Percentiles rank a stretch among this genome's conserved stretches.
Evolutionary conservation across 2,888 invertebrate species (phyloP).

Genomic region (Drosophila anceps): DNA sequence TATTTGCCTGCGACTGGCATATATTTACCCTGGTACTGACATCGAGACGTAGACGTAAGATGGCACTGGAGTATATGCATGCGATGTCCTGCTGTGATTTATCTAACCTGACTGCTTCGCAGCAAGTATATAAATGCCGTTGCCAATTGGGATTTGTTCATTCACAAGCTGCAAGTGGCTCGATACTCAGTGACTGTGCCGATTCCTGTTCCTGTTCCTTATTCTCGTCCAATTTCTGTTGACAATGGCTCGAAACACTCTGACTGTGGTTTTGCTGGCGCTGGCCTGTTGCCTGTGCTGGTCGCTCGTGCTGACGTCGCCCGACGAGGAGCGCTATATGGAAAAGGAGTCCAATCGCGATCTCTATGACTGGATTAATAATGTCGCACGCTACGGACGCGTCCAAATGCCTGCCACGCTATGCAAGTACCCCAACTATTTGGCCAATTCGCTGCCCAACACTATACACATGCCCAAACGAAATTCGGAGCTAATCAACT

Average conservation of each 20-base stretch:
- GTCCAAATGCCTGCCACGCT: conserved; percentile 63
- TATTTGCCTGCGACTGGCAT: conserved; percentile 79
- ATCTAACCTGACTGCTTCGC: conserved; percentile 48
- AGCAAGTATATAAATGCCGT: conserved; percentile 65
- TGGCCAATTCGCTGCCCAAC: conserved; percentile 64
- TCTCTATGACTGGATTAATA: conserved; percentile 81
- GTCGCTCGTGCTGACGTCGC: conserved; percentile 68
- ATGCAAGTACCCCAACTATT: conserved; percentile 75
- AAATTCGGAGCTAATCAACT: conserved; percentile 91
- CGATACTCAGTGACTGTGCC: conserved; percentile 13
- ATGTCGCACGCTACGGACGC: conserved; percentile 75
- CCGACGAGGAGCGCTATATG: conserved; percentile 84
- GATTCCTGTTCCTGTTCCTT: conserved; percentile 12
- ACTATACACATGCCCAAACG: conserved; percentile 87
- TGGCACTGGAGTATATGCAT: conserved; percentile 39
- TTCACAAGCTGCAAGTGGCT: conserved; percentile 41
- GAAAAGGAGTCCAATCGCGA: conserved; percentile 84
- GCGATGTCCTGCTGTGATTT: conserved; percentile 68
- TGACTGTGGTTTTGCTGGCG: conserved; percentile 43
- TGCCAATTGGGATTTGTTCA: conserved; percentile 33
- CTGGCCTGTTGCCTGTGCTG: conserved; percentile 36
- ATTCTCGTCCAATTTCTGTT: background rate
- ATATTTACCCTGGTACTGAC: conserved; percentile 76
- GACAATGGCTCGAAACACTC: conserved; percentile 51
- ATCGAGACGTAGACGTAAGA: conserved; percentile 44